phyloP scores from a whole-genome alignment of 2,888 invertebrate species.

The Euphydryas editha region DNA sequence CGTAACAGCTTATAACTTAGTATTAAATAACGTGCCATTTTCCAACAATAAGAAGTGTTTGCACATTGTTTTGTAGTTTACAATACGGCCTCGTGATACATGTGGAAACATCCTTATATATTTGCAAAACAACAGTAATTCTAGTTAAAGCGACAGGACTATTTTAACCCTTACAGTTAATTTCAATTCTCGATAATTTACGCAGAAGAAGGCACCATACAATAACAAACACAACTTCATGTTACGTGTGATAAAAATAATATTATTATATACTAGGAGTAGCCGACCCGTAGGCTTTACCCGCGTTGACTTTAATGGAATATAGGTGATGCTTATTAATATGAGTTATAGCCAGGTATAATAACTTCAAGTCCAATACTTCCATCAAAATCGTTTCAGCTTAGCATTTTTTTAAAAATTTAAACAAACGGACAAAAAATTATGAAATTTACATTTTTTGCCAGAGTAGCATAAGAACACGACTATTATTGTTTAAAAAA shows the following conservation, averaged over 20 bases:
- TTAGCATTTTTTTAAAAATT: too few relatives aligned
- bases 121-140: conserved; percentile 24
- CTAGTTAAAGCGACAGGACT: conserved; percentile 17
- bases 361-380: too few relatives aligned
- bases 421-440: too few relatives aligned
- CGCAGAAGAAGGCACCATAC: not conserved
- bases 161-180: conserved; percentile 8
- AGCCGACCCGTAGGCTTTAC: too few relatives aligned
- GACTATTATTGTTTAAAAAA: too few relatives aligned
- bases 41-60: conserved; percentile 32
- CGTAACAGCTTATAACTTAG: conserved; percentile 37
- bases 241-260: not conserved
- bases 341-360: too few relatives aligned
- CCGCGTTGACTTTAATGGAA: too few relatives aligned
- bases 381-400: too few relatives aligned
- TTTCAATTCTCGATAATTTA: not conserved
- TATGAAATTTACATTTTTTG: too few relatives aligned
- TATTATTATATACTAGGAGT: too few relatives aligned
- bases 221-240: not conserved
- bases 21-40: conserved; percentile 37
- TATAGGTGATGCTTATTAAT: too few relatives aligned
- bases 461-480: too few relatives aligned
- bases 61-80: conserved; percentile 35
- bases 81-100: conserved; percentile 33
- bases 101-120: conserved; percentile 31